These are phyloP conservation scores for Pomatorhinus ruficollis DNA, from an alignment of 2,113 vertebrate species.

Conservation along the genomic window DNA sequence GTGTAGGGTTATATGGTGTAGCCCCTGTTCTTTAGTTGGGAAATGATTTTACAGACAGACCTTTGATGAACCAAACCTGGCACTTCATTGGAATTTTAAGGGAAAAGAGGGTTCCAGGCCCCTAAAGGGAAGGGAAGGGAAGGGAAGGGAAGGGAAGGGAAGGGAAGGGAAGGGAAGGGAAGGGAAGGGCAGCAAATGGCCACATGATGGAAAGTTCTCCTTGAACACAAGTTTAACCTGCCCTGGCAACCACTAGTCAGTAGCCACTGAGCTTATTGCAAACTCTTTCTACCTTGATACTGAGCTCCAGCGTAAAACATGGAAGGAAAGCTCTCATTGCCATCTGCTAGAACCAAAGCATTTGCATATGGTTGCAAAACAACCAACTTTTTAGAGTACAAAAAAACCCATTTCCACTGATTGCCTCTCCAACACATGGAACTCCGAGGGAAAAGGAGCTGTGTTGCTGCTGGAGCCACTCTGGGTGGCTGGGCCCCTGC, in stretches of 20 bases:
- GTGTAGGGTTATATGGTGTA: neutral
- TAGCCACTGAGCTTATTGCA: neutral
- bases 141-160: too few species aligned
- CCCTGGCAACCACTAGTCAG: neutral
- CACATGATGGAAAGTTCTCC: neutral
- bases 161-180: too few species aligned
- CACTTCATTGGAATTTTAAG: neutral
- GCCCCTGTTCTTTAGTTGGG: neutral
- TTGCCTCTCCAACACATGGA: neutral
- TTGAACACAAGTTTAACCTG: neutral
- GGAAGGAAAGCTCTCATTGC: neutral
- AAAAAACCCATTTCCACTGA: neutral
- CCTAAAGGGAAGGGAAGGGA: neutral
- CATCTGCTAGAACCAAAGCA: neutral
- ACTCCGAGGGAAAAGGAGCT: neutral
- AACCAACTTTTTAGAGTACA: neutral
- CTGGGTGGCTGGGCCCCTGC: fast-evolving
- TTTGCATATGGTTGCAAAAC: neutral
- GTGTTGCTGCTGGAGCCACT: neutral
- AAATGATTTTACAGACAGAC: neutral
- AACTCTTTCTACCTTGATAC: neutral
- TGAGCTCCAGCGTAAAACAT: neutral
- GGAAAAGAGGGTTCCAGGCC: neutral
- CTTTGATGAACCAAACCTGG: fast-evolving
- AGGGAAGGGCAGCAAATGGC: neutral